Conservation (phyloP, 1,140 invertebrate genomes). For the Laupala kohalensis region DNA sequence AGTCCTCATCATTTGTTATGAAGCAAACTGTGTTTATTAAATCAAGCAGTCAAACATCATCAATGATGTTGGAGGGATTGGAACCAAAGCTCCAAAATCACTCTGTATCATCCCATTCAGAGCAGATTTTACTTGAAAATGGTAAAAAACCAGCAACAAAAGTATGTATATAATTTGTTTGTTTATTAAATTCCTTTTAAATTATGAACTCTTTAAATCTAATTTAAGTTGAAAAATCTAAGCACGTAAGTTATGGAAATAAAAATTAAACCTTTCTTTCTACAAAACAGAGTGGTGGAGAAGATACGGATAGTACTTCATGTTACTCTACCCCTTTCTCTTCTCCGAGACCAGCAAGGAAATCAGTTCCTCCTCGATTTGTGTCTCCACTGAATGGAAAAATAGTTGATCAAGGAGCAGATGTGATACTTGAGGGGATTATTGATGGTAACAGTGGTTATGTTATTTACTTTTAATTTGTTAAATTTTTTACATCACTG, state of each 20-base stretch:
- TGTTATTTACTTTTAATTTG: not conserved
- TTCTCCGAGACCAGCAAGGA: slow-evolving; percentile 35
- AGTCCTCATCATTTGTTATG: slow-evolving; percentile 28
- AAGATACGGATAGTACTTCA: not conserved
- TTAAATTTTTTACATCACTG: not conserved
- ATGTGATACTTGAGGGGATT: slow-evolving; percentile 55
- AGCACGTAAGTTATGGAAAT: not conserved
- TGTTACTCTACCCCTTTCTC: not conserved
- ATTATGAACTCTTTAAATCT: not conserved
- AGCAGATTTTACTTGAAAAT: slow-evolving; percentile 23
- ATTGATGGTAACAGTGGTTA: slow-evolving; percentile 43
- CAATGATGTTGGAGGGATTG: not conserved
- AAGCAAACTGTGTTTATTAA: slow-evolving; percentile 31
- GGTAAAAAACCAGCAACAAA: slow-evolving; percentile 23
- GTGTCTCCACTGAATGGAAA: slow-evolving; percentile 52
- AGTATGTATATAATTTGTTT: too few relatives aligned
- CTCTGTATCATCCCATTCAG: slow-evolving; percentile 24
- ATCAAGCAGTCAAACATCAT: slow-evolving; percentile 21
- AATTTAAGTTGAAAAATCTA: too few relatives aligned
- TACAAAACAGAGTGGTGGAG: slow-evolving; percentile 7
- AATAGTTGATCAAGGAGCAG: slow-evolving; percentile 59
- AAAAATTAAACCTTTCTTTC: slow-evolving; percentile 3
- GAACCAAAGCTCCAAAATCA: slow-evolving; percentile 29
- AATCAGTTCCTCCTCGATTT: slow-evolving; percentile 49
- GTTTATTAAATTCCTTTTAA: too few relatives aligned